phyloP scores from a whole-genome alignment of 2,113 vertebrate genomes.

The Pterophyllum scalare region DNA sequence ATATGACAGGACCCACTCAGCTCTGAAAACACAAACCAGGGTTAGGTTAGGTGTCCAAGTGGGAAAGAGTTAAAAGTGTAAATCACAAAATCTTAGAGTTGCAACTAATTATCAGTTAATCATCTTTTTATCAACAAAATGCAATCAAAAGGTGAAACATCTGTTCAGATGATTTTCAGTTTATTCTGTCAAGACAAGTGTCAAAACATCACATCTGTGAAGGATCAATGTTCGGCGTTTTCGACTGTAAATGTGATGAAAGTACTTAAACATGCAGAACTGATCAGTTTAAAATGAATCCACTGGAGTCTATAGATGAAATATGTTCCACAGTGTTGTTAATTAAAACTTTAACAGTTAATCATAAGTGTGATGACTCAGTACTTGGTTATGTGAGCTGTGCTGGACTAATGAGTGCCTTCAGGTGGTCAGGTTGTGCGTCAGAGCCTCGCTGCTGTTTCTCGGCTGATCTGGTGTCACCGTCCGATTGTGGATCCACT shows the following conservation, averaged over 20 bases:
- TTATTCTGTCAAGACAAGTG: not conserved
- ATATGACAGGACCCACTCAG: not conserved
- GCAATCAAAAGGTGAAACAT: not conserved
- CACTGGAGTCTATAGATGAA: not conserved
- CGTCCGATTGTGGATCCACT: conserved; percentile 85
- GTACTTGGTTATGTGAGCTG: not conserved
- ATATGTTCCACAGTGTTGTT: not conserved
- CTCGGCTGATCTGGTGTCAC: not conserved
- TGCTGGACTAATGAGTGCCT: not conserved
- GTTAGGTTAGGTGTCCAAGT: not conserved
- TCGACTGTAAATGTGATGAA: not conserved
- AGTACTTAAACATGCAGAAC: not conserved
- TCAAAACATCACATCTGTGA: not conserved
- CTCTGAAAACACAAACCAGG: not conserved
- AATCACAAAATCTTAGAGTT: not conserved
- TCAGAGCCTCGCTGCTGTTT: not conserved
- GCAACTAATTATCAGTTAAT: not conserved
- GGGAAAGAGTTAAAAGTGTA: not conserved
- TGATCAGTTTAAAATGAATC: not conserved
- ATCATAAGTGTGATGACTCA: not conserved
- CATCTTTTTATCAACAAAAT: not conserved
- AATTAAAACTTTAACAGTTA: not conserved
- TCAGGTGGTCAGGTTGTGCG: conserved; percentile 19
- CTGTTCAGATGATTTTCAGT: too few species aligned
- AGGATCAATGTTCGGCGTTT: not conserved